phyloP scores from a whole-genome alignment of 2,888 invertebrate genomes.

The Catocala sponsa region DNA sequence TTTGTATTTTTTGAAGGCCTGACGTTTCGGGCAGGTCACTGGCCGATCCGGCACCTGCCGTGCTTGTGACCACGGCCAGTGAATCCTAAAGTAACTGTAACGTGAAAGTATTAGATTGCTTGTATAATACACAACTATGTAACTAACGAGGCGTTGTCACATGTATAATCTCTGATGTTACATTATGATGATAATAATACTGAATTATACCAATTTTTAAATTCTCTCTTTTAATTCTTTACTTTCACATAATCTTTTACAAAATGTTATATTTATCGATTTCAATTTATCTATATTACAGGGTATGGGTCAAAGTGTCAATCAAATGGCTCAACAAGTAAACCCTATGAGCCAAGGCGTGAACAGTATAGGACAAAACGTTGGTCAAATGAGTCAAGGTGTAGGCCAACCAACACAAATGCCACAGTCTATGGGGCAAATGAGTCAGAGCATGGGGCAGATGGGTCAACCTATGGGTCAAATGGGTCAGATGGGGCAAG shows the following conservation, averaged over 20 bases:
- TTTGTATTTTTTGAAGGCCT: too few relatives aligned
- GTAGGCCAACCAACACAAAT: conserved; percentile 81
- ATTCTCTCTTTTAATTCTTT: conserved; percentile 2
- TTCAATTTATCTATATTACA: conserved; percentile 45
- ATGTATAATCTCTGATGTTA: too few relatives aligned
- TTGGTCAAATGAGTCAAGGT: conserved; percentile 83
- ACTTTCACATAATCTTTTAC: too few relatives aligned
- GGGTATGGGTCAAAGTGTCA: conserved; percentile 83
- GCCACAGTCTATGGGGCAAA: conserved; percentile 80
- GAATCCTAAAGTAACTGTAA: too few relatives aligned
- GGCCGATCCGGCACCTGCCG: too few relatives aligned
- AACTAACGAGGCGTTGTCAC: too few relatives aligned
- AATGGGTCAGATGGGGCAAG: conserved; percentile 86
- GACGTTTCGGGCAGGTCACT: too few relatives aligned
- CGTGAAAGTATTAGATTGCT: too few relatives aligned
- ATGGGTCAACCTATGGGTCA: conserved; percentile 87
- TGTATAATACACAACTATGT: too few relatives aligned
- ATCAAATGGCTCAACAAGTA: conserved; percentile 85
- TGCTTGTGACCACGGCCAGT: too few relatives aligned
- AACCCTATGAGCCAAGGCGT: conserved; percentile 83
- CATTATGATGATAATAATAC: too few relatives aligned
- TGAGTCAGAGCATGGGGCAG: conserved; percentile 81
- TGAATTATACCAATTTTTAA: background rate
- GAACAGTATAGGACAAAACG: conserved; percentile 79
- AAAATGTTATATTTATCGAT: background rate